A percentile compares a stretch with the other conserved stretches of the same genome.
Conservation (phyloP, 2,888 invertebrate genomes). For the Trichopria drosophilae region DNA sequence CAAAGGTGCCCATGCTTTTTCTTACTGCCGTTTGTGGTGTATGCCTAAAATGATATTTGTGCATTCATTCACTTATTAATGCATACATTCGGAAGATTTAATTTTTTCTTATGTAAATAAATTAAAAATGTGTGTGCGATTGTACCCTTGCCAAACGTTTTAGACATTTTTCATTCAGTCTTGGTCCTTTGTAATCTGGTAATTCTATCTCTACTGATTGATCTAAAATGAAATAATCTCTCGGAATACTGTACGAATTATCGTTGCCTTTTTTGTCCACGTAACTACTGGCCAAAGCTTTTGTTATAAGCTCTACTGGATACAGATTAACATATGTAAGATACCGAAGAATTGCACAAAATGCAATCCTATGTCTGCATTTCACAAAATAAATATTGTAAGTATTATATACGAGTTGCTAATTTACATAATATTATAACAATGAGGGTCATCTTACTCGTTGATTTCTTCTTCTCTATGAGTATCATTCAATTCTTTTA, state of each 20-base stretch:
- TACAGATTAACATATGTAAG: slow-evolving; percentile 34
- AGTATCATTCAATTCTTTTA: slow-evolving; percentile 61
- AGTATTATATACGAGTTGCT: no score
- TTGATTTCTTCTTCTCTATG: slow-evolving; percentile 63
- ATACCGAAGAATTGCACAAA: slow-evolving; percentile 31
- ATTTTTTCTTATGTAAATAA: no score
- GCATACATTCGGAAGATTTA: no score
- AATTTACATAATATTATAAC: no score
- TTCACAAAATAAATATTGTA: slow-evolving; percentile 11
- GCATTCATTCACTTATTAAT: no score
- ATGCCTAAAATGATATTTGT: slow-evolving; percentile 18
- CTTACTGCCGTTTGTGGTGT: slow-evolving; percentile 21
- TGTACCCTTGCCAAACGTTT: slow-evolving; percentile 63
- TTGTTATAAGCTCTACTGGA: slow-evolving; percentile 62
- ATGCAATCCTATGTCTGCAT: slow-evolving; percentile 35
- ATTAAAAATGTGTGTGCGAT: no score
- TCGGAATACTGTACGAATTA: slow-evolving; percentile 56
- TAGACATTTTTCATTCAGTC: slow-evolving; percentile 60
- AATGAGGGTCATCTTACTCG: slow-evolving; percentile 41
- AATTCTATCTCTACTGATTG: slow-evolving; percentile 65
- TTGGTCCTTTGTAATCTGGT: slow-evolving; percentile 63
- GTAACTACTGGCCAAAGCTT: slow-evolving; percentile 64
- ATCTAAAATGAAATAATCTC: slow-evolving; percentile 69
- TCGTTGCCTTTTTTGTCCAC: slow-evolving; percentile 64
- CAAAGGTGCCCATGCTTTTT: no score